Conservation (phyloP, 2,797 vertebrate genomes). For the Hafferia zeledoni region DNA sequence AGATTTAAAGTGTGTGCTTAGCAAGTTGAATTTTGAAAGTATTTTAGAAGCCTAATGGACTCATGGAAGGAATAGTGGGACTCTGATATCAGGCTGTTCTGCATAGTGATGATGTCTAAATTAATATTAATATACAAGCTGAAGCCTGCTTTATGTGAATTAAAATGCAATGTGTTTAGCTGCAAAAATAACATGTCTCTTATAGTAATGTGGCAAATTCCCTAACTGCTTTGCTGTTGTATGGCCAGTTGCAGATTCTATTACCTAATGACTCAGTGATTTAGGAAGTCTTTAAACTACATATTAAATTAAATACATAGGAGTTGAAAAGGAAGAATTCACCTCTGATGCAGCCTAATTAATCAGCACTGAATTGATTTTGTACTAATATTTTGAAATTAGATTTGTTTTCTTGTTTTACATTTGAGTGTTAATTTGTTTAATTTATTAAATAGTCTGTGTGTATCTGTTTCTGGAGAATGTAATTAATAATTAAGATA, state of each 20-base stretch:
- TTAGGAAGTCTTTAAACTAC: background rate
- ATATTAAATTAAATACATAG: background rate
- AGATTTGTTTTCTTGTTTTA: conserved; percentile 43
- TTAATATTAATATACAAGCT: background rate
- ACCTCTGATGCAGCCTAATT: background rate
- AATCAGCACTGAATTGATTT: conserved; percentile 11
- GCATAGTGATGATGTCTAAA: background rate
- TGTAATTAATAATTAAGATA: conserved; percentile 26
- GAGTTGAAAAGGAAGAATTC: background rate
- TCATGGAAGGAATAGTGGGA: background rate
- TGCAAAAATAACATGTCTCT: background rate
- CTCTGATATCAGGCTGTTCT: background rate
- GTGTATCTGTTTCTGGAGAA: background rate
- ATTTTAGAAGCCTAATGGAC: conserved; percentile 35
- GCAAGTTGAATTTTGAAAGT: conserved; percentile 20
- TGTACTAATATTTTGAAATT: conserved; percentile 2
- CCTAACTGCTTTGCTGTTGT: background rate
- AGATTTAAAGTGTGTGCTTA: background rate
- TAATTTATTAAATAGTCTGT: conserved; percentile 7
- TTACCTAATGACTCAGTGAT: background rate
- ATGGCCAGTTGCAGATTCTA: background rate
- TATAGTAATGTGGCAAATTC: background rate
- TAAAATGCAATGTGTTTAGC: conserved; percentile 8
- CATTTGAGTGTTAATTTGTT: background rate
- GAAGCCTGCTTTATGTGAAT: background rate